Evolutionary conservation across 2,797 vertebrate genomes (phyloP).

Genomic region (Oophaga sylvatica): DNA sequence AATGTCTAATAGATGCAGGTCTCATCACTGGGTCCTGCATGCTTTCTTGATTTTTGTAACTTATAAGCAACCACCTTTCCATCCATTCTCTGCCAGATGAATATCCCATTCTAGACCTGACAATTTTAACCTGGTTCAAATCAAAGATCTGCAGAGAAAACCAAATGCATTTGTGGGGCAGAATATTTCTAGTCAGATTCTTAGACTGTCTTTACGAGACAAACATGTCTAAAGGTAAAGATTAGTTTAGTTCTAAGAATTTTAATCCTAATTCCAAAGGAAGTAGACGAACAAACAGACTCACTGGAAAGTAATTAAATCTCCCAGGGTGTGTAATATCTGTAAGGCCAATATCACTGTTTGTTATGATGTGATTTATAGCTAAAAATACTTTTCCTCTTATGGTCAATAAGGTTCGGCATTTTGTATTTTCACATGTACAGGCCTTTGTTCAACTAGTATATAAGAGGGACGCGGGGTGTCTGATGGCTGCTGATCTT

Average conservation of each 20-base stretch:
- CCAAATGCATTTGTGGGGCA: background rate
- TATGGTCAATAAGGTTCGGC: background rate
- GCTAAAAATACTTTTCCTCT: background rate
- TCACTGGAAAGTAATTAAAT: background rate
- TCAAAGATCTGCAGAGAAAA: too few relatives aligned
- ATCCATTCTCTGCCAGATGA: too few relatives aligned
- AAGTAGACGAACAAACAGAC: background rate
- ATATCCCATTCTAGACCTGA: too few relatives aligned
- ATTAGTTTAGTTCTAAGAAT: background rate
- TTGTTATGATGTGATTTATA: background rate
- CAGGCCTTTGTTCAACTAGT: background rate
- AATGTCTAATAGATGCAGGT: too few relatives aligned
- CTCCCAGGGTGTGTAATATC: background rate
- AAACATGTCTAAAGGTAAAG: background rate
- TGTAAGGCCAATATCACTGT: background rate
- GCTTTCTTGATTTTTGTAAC: too few relatives aligned
- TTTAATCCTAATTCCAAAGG: conserved; percentile 1
- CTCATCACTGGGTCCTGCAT: too few relatives aligned
- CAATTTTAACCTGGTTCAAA: too few relatives aligned
- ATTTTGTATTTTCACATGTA: background rate
- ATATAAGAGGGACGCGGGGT: background rate
- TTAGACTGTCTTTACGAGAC: background rate
- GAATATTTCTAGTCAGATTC: background rate
- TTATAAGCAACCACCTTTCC: too few relatives aligned
- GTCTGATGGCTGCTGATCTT: background rate